phyloP scores from a whole-genome alignment of 2,797 vertebrate genomes.

The Sebastes trivittatus region DNA sequence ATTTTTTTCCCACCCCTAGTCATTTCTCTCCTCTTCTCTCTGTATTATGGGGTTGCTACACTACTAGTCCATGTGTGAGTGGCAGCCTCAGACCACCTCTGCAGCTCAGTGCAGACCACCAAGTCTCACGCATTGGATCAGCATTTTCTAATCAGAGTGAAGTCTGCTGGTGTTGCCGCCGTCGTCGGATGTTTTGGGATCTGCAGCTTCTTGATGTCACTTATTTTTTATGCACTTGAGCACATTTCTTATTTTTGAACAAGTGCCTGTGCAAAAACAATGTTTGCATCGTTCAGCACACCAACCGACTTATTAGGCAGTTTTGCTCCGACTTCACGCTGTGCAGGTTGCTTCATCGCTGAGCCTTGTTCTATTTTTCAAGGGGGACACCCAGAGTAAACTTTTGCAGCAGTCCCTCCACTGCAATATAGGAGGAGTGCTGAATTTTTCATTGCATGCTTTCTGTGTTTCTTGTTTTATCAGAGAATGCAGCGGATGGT shows the following conservation, averaged over 20 bases:
- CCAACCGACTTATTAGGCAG: conserved; percentile 10
- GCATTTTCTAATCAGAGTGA: conserved; percentile 10
- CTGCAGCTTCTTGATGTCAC: not conserved
- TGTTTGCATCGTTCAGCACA: conserved; percentile 35
- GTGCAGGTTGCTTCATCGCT: conserved; percentile 11
- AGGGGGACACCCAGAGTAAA: conserved; percentile 1
- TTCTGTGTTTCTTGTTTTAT: conserved; percentile 7
- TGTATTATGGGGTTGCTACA: not conserved
- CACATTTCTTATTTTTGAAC: conserved; percentile 34
- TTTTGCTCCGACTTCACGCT: not conserved
- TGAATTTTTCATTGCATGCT: conserved; percentile 1
- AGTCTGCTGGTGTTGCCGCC: not conserved
- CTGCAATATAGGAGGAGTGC: not conserved
- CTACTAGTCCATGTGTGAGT: not conserved
- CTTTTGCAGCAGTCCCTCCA: conserved; percentile 8
- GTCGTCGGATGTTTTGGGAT: not conserved
- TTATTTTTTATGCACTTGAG: conserved; percentile 9
- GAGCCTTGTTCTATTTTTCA: conserved; percentile 20
- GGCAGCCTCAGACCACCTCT: conserved; percentile 12
- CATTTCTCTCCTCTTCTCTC: not conserved
- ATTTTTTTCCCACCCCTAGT: too few relatives aligned
- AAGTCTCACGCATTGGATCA: conserved; percentile 9
- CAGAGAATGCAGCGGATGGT: conserved; percentile 5
- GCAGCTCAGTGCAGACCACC: not conserved
- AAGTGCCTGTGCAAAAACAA: conserved; percentile 7